Base-by-base conservation (phyloP, 2,888 invertebrate genomes). In the Drosophila buzzatii region DNA sequence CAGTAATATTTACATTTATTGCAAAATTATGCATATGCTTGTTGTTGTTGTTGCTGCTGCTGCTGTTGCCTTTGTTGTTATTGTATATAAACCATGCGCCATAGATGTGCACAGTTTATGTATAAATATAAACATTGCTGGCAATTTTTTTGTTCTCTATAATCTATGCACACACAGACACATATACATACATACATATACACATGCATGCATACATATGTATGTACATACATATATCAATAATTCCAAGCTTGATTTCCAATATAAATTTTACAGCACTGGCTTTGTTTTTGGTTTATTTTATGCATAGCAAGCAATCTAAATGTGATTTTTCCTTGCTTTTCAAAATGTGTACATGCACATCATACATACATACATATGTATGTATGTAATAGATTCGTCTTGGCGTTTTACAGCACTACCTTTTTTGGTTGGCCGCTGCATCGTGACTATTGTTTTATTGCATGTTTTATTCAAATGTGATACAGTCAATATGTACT, bases 1-100 rank as follows among this genome's bases (percentile, higher is more conserved):
- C 65, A 69, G 73, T 68, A 78, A 70, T 75, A 81, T 80, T 76
- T 79, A 77, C 80, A 80, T 79, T 76, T 76, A 79, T 80, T 76
- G 78, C 77, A 69, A 78, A 78, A 74, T 81, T 78, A 81, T 78
- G 81, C 78, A 81, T 78, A 79, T 76, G 64, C 79, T 47, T 53
- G 59, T 45, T 57, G 23, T 41, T 52, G 51, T 41, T 52, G 51
- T 9, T 57, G 31, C n/a, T 39, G 59, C 18, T 47, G 14, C 31
- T 33, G 37, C 27, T 59, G 16, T 16, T 45, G 20, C 7, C 14
- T 12, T 20, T 44, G 49, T 55, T 44, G 56, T 58, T 56, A 27
- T 33, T 59, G 27, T 63, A 55, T 64, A 62, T 53, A 44, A 73
- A 60, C 52, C 53, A 52, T 70, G 45, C 47, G 63, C 62, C 52